Evolutionary conservation across 2,113 vertebrate species (phyloP).

Genomic region (Dipodomys merriami): DNA sequence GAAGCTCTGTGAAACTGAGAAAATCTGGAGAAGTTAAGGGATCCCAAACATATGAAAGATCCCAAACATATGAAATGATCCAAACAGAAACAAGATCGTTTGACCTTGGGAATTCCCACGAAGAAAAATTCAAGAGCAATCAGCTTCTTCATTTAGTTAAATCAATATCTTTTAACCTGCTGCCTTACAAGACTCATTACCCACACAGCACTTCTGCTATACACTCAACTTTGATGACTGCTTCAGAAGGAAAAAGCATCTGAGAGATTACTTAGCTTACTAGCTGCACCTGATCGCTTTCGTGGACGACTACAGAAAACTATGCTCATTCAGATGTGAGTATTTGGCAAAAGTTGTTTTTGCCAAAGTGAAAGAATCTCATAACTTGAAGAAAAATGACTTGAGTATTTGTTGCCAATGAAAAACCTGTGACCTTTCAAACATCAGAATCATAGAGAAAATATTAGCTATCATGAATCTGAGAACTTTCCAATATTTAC

Average conservation of each 20-base stretch:
- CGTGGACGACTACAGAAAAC: neutral
- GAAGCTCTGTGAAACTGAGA: neutral
- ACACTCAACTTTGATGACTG: neutral
- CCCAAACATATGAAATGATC: neutral
- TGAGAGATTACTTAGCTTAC: neutral
- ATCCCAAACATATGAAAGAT: neutral
- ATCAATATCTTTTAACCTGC: neutral
- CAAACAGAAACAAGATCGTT: neutral
- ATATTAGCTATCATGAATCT: neutral
- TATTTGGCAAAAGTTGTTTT: neutral
- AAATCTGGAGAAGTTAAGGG: neutral
- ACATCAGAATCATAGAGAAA: neutral
- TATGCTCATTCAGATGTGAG: neutral
- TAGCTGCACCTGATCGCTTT: neutral
- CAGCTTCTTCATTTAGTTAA: neutral
- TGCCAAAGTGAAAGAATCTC: neutral
- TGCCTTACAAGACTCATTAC: neutral
- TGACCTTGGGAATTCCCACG: neutral
- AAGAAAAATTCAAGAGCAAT: neutral
- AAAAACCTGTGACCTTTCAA: conserved; percentile 5
- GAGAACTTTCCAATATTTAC: neutral
- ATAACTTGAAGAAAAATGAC: neutral
- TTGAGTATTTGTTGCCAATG: neutral
- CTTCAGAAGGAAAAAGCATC: neutral
- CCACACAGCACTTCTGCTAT: neutral